phyloP scores from a whole-genome alignment of 2,797 vertebrate genomes.

The Euphonia xanthogaster region DNA sequence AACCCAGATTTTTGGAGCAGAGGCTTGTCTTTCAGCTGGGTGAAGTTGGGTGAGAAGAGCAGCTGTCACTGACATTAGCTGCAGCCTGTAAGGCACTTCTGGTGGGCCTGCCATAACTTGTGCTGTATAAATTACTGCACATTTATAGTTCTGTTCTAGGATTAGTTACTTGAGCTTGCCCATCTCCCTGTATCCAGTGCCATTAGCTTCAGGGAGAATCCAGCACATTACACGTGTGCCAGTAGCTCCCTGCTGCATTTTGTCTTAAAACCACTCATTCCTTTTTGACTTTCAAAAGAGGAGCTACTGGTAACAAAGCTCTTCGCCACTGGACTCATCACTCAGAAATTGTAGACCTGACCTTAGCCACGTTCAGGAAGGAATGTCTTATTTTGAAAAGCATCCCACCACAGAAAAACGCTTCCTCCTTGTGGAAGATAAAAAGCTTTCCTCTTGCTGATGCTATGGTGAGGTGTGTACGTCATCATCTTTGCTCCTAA shows the following conservation, averaged over 20 bases:
- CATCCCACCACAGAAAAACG: background rate
- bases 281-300: background rate
- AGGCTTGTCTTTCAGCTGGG: background rate
- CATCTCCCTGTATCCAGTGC: background rate
- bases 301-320: background rate
- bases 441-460: background rate
- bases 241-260: background rate
- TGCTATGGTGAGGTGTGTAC: background rate
- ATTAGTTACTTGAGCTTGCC: slow-evolving; percentile 19
- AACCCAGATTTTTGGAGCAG: background rate
- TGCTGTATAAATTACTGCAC: slow-evolving; percentile 2
- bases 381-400: background rate
- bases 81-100: background rate
- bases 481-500: background rate
- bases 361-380: background rate
- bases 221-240: background rate
- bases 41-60: background rate
- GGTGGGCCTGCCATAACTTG: background rate
- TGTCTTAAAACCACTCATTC: background rate
- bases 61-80: background rate
- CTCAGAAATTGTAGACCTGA: background rate
- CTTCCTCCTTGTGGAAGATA: background rate
- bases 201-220: slow-evolving; percentile 35
- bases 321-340: background rate
- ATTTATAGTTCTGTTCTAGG: background rate